These are phyloP conservation scores for Lagodon rhomboides DNA, from an alignment of 2,797 vertebrate genomes.

Conservation along the genomic window DNA sequence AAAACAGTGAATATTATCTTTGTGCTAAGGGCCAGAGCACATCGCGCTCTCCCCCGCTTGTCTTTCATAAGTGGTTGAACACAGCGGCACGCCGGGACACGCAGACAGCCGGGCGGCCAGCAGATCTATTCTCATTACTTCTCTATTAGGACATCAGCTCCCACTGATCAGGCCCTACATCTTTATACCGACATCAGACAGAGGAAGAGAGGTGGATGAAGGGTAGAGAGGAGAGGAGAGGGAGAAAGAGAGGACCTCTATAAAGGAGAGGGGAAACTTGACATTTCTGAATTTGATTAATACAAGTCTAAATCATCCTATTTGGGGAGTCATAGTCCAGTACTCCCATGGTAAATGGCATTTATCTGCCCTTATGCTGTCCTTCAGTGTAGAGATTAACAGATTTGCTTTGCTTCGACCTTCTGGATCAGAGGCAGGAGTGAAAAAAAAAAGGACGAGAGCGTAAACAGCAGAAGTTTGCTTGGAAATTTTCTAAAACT, in stretches of 20 bases:
- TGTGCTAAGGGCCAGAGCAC: constrained; percentile 76
- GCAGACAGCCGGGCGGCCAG: constrained; percentile 70
- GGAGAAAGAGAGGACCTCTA: constrained; percentile 35
- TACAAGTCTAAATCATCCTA: constrained; percentile 75
- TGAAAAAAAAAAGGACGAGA: constrained; percentile 17
- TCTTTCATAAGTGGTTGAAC: constrained; percentile 84
- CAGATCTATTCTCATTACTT: constrained; percentile 84
- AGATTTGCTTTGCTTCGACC: constrained; percentile 68
- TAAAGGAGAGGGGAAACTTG: constrained; percentile 55
- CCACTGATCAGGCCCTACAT: constrained; percentile 82
- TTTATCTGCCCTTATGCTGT: constrained; percentile 79
- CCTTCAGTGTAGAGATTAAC: constrained; percentile 73
- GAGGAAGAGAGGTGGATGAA: constrained; percentile 50
- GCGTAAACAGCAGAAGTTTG: constrained; percentile 42
- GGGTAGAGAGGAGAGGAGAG: constrained; percentile 50
- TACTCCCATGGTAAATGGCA: constrained; percentile 68
- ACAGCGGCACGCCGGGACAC: constrained; percentile 66
- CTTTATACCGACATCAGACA: constrained; percentile 72
- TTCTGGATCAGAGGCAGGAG: constrained; percentile 51
- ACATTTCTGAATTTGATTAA: constrained; percentile 78
- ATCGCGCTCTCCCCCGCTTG: constrained; percentile 70
- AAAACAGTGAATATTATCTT: constrained; percentile 86
- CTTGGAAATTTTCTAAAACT: constrained; percentile 28
- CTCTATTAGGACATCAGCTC: constrained; percentile 84
- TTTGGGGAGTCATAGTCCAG: constrained; percentile 68